phyloP scores from a whole-genome alignment of 2,888 invertebrate species.

The Chrysolina oricalcia region DNA sequence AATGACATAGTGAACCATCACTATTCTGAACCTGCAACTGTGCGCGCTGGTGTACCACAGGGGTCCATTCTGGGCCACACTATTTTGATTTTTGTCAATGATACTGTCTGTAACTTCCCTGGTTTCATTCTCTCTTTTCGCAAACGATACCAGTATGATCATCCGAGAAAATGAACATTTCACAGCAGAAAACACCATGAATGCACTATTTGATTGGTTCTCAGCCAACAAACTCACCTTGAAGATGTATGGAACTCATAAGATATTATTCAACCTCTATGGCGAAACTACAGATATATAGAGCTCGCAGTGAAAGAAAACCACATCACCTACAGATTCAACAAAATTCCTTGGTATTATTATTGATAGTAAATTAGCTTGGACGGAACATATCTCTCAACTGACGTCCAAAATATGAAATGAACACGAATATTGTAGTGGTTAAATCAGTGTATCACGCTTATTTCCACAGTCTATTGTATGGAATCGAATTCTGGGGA shows the following conservation, averaged over 20 bases:
- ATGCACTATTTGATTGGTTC: not conserved
- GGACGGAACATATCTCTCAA: not conserved
- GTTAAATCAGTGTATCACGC: not conserved
- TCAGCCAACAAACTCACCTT: not conserved
- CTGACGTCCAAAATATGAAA: not conserved
- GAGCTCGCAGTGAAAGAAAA: not conserved
- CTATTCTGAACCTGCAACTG: not conserved
- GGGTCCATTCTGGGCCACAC: not conserved
- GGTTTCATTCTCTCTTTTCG: not conserved
- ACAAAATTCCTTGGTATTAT: not conserved
- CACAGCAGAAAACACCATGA: not conserved
- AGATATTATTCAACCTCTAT: not conserved
- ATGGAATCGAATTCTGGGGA: too few species aligned
- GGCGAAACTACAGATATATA: not conserved
- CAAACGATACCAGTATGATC: not conserved
- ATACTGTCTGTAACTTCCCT: not conserved
- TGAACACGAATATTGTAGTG: not conserved
- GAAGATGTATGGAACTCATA: not conserved
- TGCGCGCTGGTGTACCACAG: conserved; percentile 12
- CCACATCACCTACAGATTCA: not conserved
- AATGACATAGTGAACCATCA: too few species aligned
- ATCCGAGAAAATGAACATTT: not conserved
- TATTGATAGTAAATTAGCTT: not conserved
- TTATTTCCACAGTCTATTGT: not conserved
- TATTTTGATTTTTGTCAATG: not conserved